These are phyloP conservation scores for Syritta pipiens DNA, from an alignment of 2,888 invertebrate genomes.

Conservation along the genomic window DNA sequence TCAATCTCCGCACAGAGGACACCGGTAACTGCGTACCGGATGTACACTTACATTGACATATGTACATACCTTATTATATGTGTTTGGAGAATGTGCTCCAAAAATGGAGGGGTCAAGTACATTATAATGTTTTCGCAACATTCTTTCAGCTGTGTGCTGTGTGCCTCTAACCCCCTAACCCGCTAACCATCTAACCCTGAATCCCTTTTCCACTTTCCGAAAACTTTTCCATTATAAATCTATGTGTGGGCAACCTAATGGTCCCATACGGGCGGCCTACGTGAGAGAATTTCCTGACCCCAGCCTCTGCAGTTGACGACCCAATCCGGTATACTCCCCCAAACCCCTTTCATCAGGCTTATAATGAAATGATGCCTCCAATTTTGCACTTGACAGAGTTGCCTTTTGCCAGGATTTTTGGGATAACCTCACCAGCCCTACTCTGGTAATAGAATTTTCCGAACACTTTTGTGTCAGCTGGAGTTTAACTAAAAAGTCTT, in stretches of 20 bases:
- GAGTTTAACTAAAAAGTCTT: neutral
- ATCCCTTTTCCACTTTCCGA: neutral
- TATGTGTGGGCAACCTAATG: neutral
- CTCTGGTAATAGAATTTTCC: neutral
- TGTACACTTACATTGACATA: neutral
- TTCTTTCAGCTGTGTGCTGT: no score
- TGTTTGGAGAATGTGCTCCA: neutral
- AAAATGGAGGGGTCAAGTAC: neutral
- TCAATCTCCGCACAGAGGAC: neutral
- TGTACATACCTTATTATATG: neutral
- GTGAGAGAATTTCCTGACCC: conserved; percentile 35
- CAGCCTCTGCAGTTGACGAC: neutral
- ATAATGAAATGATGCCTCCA: conserved; percentile 12
- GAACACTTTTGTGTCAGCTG: conserved; percentile 1
- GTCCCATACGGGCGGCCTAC: conserved; percentile 16
- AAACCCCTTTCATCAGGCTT: no score
- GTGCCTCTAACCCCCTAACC: no score
- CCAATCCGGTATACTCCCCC: neutral
- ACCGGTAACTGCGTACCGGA: neutral
- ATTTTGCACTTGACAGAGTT: conserved; percentile 7
- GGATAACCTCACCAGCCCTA: neutral
- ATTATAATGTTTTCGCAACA: neutral
- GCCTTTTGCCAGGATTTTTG: conserved; percentile 1
- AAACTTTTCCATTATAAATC: conserved; percentile 4
- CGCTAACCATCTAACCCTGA: no score